Evolutionary conservation across 2,797 vertebrate species (phyloP).

Genomic region (Lepidocolaptes lacrymiger): DNA sequence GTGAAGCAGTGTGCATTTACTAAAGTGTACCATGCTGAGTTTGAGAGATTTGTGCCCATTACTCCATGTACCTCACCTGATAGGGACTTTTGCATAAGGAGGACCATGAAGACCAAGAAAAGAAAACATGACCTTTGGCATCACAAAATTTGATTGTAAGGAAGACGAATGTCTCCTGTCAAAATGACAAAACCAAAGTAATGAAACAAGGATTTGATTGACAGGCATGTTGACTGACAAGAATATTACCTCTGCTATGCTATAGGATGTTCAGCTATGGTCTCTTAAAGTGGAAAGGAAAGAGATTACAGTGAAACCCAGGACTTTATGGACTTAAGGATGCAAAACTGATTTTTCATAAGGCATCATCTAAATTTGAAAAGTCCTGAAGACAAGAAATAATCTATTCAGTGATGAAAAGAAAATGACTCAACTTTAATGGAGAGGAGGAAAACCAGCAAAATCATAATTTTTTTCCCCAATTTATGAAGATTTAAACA

Average conservation of each 20-base stretch:
- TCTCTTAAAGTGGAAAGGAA: not conserved
- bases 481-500: not conserved
- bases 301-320: not conserved
- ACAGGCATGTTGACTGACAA: slow-evolving; percentile 11
- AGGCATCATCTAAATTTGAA: not conserved
- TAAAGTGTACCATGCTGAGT: not conserved
- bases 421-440: not conserved
- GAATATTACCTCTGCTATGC: not conserved
- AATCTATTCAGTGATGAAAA: not conserved
- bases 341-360: not conserved
- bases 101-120: not conserved
- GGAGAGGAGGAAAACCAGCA: not conserved
- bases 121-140: not conserved
- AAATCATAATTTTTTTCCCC: not conserved
- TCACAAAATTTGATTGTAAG: slow-evolving; percentile 33
- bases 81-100: not conserved
- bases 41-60: not conserved
- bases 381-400: not conserved
- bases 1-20: not conserved
- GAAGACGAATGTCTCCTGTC: slow-evolving; percentile 3
- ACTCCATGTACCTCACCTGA: not conserved
- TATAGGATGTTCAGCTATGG: not conserved
- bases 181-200: slow-evolving; percentile 24
- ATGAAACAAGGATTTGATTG: slow-evolving; percentile 55
- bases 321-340: not conserved